A percentile compares a stretch with the other conserved stretches of the same genome.
Evolutionary conservation across 2,888 invertebrate species (phyloP).

Genomic region (Epistrophe eligans): DNA sequence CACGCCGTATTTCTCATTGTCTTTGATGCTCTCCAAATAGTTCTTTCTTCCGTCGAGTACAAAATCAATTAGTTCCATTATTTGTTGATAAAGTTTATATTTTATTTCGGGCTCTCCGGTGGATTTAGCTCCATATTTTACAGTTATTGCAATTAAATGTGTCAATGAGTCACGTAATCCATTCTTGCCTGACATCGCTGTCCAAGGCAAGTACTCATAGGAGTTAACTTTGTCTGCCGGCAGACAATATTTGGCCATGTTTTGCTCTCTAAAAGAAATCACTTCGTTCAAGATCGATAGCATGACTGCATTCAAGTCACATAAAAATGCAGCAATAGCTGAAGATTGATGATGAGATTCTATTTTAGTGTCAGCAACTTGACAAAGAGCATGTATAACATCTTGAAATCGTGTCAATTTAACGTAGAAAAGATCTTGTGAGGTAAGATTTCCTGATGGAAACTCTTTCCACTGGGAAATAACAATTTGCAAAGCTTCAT

Average conservation of each 20-base stretch:
- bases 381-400: slow-evolving; percentile 87
- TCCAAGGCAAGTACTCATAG: slow-evolving; percentile 91
- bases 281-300: slow-evolving; percentile 88
- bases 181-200: slow-evolving; percentile 86
- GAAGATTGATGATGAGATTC: slow-evolving; percentile 86
- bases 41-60: slow-evolving; percentile 89
- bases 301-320: slow-evolving; percentile 86
- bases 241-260: slow-evolving; percentile 85
- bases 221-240: slow-evolving; percentile 81
- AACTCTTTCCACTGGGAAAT: slow-evolving; percentile 84
- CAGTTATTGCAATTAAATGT: slow-evolving; percentile 82
- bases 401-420: slow-evolving; percentile 88
- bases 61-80: slow-evolving; percentile 89
- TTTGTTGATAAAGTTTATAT: slow-evolving; percentile 87
- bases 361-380: slow-evolving; percentile 86
- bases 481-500: slow-evolving; percentile 86
- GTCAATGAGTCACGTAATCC: slow-evolving; percentile 85
- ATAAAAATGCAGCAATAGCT: slow-evolving; percentile 85
- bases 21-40: slow-evolving; percentile 88
- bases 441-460: slow-evolving; percentile 85
- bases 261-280: slow-evolving; percentile 86
- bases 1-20: slow-evolving; percentile 86
- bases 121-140: slow-evolving; percentile 83
- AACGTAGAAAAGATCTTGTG: slow-evolving; percentile 91
- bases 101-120: slow-evolving; percentile 82